Conservation (phyloP, 2,113 vertebrate species). For the Sminthopsis crassicaudata region DNA sequence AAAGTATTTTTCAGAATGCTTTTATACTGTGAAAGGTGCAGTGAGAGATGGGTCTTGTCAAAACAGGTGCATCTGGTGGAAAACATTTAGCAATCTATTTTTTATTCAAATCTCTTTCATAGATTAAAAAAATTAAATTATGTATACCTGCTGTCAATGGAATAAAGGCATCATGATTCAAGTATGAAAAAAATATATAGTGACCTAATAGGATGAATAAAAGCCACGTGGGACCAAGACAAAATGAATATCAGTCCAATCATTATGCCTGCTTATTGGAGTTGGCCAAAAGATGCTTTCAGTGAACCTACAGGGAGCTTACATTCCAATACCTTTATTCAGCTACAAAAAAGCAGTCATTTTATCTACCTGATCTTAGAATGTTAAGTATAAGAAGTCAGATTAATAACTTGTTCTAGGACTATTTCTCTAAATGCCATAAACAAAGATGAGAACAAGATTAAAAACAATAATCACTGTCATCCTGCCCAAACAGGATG, state of each 20-base stretch:
- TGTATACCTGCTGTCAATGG: conserved; percentile 36
- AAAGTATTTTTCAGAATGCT: conserved; percentile 36
- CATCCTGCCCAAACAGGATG: background rate
- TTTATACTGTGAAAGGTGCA: conserved; percentile 29
- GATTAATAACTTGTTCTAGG: background rate
- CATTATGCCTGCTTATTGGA: background rate
- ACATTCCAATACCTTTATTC: background rate
- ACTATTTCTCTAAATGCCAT: background rate
- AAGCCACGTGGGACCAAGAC: background rate
- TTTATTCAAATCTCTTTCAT: conserved; percentile 37
- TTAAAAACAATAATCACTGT: background rate
- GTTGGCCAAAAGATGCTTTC: background rate
- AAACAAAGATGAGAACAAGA: background rate
- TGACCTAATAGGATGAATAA: background rate
- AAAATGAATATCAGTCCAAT: background rate
- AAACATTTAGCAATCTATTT: conserved; percentile 37
- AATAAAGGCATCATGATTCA: conserved; percentile 32
- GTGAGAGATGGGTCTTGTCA: background rate
- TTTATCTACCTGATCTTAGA: background rate
- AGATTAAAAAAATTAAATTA: conserved; percentile 48
- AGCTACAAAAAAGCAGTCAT: background rate
- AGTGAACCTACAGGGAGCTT: background rate
- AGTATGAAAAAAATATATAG: too few relatives aligned
- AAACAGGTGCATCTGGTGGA: conserved; percentile 38
- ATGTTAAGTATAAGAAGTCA: background rate